These are phyloP conservation scores for Cerastoderma edule DNA, from an alignment of 2,888 invertebrate genomes.

Conservation along the genomic window DNA sequence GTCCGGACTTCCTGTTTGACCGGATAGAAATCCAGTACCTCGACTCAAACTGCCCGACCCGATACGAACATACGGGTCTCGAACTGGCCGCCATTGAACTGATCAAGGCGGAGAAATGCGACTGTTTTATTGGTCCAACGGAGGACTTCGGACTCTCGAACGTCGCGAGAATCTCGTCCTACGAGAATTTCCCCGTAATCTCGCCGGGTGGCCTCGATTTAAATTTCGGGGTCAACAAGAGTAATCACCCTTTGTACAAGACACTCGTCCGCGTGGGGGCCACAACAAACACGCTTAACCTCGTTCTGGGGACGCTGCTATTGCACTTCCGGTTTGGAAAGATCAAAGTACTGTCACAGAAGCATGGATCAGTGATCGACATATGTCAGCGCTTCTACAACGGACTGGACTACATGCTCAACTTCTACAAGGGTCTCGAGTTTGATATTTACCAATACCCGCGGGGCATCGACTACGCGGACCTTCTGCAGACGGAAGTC, in stretches of 20 bases:
- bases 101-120: slow-evolving; percentile 14
- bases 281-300: slow-evolving; percentile 19
- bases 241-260: slow-evolving; percentile 12
- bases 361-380: slow-evolving; percentile 41
- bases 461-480: neutral
- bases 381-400: slow-evolving; percentile 31
- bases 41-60: slow-evolving; percentile 34
- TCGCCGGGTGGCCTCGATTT: slow-evolving; percentile 49
- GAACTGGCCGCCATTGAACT: slow-evolving; percentile 33
- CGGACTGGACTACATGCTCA: slow-evolving; percentile 34
- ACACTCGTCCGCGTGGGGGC: slow-evolving; percentile 46
- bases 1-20: slow-evolving; percentile 20
- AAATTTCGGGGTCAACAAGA: slow-evolving; percentile 49
- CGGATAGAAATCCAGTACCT: slow-evolving; percentile 11
- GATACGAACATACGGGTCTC: slow-evolving; percentile 31
- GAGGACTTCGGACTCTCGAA: slow-evolving; percentile 31
- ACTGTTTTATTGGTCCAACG: slow-evolving; percentile 44
- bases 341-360: slow-evolving; percentile 41
- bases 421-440: slow-evolving; percentile 25
- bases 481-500: slow-evolving; percentile 41
- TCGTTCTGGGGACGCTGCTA: slow-evolving; percentile 11
- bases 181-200: slow-evolving; percentile 37
- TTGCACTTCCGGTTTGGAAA: slow-evolving; percentile 22
- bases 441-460: slow-evolving; percentile 43
- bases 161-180: slow-evolving; percentile 45